These are phyloP conservation scores for Euura saliciscinereae DNA, from an alignment of 1,140 invertebrate species.

Conservation along the genomic window DNA sequence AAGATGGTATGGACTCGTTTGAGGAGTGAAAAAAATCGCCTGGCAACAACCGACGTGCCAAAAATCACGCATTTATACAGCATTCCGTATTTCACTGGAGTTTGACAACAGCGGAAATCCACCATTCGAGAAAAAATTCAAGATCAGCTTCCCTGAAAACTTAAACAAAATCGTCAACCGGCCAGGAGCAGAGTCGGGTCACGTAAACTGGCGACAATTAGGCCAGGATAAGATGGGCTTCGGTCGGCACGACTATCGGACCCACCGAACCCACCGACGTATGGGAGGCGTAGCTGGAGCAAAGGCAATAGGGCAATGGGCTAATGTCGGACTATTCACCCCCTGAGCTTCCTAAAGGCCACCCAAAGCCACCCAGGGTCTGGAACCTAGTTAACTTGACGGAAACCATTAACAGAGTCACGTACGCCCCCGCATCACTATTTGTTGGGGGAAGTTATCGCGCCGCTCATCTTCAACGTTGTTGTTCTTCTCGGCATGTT, in stretches of 20 bases:
- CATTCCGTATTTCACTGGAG: background rate
- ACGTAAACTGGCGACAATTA: constrained; percentile 7
- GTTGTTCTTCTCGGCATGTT: background rate
- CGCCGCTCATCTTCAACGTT: background rate
- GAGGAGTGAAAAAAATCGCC: too few species aligned
- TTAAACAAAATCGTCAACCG: too few species aligned
- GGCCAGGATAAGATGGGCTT: background rate
- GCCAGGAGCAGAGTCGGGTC: background rate
- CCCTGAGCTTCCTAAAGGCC: background rate
- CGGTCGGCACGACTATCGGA: background rate
- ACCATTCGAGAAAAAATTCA: too few species aligned
- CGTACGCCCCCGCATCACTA: background rate
- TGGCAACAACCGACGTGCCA: too few species aligned
- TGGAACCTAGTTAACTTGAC: constrained; percentile 1
- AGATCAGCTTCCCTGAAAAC: too few species aligned
- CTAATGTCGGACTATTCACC: background rate
- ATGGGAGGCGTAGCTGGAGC: background rate
- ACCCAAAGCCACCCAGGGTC: background rate
- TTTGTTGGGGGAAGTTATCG: constrained; percentile 1
- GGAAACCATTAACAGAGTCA: constrained; percentile 7
- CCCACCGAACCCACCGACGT: background rate
- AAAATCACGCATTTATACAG: background rate
- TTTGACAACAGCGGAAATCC: too few species aligned
- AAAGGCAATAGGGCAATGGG: background rate
- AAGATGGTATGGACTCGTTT: too few species aligned